Evolutionary conservation across 2,888 invertebrate genomes (phyloP), one percentile per base, ranked within the genome.

Genomic region (Lasioglossum zephyrum): DNA sequence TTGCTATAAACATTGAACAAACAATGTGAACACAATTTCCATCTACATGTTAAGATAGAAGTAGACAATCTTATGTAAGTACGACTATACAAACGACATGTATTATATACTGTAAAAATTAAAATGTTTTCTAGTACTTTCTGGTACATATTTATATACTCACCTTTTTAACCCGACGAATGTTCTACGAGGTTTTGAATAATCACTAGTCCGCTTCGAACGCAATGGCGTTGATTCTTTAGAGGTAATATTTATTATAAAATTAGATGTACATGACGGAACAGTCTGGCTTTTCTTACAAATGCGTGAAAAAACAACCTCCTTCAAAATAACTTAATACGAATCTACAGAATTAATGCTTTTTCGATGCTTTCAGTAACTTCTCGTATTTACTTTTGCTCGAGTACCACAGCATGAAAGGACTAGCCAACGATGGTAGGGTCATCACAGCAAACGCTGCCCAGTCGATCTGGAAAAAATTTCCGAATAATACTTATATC

Each of bases 401-500:
- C 44, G 98, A 97, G 95, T 97, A 98, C 99, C 99, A 99, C 87
- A 99, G 96, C 57, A 97, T 97, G 95, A 98, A 98, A 82, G 99
- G 99, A 95, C 99, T 99, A 70, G 98, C 98, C 73, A 99, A 96
- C 4, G 99, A 99, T 8, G 99, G 99, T 87, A 99, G 96, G 44
- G 99, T 98, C 99, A 99, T 99, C 81, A 99, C 97, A 57, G 98
- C 98, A 94, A 99, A 99, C 44, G 99, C 98, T 79, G 97, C 96
- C 99, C 99, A 99, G 95, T 99, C 99, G 86, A 99, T 94, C 96
- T 96, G 93, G 94, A 84, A 85, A 89, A 87, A 85, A 82, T 74
- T 16, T 53, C 44, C 63, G 6, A 47, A 53, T 1, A 66, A 44
- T 73, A 74, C 9, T 73, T 79, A 63, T 22, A 41, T 72, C 39